These are phyloP conservation scores for Chionomys nivalis DNA, from an alignment of 2,113 vertebrate species.

Conservation along the genomic window DNA sequence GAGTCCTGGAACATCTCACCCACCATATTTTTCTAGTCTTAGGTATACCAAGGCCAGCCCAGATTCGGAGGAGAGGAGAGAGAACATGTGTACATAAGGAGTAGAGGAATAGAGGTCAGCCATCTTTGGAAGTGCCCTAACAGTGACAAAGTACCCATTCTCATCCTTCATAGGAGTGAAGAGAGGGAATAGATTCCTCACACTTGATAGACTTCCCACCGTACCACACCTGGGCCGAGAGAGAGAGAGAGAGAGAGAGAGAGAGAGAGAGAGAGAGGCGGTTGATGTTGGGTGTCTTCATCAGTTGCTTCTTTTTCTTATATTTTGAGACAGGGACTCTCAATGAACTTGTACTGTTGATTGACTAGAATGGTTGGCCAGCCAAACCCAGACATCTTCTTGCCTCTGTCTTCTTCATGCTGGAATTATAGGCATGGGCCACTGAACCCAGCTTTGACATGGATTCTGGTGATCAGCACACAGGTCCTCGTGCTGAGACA, in stretches of 20 bases:
- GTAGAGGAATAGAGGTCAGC: background rate
- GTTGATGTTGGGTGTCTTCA: background rate
- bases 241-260: too few species aligned
- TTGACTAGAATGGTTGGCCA: background rate
- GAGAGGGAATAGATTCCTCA: background rate
- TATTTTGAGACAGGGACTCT: background rate
- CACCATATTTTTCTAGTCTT: background rate
- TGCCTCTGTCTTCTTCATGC: background rate
- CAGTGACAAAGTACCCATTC: background rate
- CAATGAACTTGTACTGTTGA: background rate
- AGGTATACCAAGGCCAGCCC: background rate
- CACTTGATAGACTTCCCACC: background rate
- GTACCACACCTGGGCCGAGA: too few species aligned
- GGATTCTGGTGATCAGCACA: background rate
- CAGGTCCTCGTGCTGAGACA: background rate
- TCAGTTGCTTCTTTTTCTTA: background rate
- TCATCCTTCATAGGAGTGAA: background rate
- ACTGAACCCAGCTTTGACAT: background rate
- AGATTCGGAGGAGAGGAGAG: background rate
- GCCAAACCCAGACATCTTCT: background rate
- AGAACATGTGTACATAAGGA: background rate
- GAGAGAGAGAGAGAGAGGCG: accelerated
- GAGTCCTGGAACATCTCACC: slow-evolving; percentile 25
- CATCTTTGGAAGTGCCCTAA: background rate
- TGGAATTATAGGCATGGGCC: background rate